Evolutionary conservation across 2,888 invertebrate species (phyloP), one percentile per base, ranked within the genome.

Genomic region (Siphlonurus alternatus): DNA sequence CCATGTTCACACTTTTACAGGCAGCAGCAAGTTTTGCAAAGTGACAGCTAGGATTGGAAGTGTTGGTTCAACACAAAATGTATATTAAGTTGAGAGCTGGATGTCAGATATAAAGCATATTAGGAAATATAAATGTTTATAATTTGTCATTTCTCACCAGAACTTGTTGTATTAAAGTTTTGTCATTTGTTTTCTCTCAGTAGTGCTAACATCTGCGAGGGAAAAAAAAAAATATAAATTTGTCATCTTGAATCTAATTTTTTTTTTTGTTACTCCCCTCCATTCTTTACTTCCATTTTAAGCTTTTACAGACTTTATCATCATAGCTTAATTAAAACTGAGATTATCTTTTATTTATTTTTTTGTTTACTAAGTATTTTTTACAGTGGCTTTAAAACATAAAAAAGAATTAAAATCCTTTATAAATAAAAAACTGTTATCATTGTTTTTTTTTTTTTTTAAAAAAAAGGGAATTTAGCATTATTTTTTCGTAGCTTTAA

Each of bases 191-290:
- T 10, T 56, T 22, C 20, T 3, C 56, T 10, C 5, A 20, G 15
- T n/a, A 7, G 56, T 22, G 56, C n/a, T 3, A 56, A 56, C 56
- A 56, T 56, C 56, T 56, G 56, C n/a, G n/a, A n/a, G n/a, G 56
- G 22, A 56, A 56, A n/a, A 5, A 56, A 56, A 56, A 56, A 38
- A 38, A 38, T 38, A n/a, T 56, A 56, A 56, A 56, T 56, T 56
- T 56, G 56, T 56, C 56, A 56, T 56, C 22, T 56, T 56, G 20
- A 56, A 56, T 56, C 20, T 10, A 10, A 38, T 38, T 38, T 15
- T 38, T 15, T 38, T 38, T 15, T 38, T 15, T 38, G 7, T 38
- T 15, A 10, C 38, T 38, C 38, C 15, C 38, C 15, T 15, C 15
- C 38, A 10, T 15, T 38, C 38, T 38, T 15, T 38, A 5, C 15